Conservation (phyloP, 1,140 invertebrate species). For the Bactericera cockerelli region DNA sequence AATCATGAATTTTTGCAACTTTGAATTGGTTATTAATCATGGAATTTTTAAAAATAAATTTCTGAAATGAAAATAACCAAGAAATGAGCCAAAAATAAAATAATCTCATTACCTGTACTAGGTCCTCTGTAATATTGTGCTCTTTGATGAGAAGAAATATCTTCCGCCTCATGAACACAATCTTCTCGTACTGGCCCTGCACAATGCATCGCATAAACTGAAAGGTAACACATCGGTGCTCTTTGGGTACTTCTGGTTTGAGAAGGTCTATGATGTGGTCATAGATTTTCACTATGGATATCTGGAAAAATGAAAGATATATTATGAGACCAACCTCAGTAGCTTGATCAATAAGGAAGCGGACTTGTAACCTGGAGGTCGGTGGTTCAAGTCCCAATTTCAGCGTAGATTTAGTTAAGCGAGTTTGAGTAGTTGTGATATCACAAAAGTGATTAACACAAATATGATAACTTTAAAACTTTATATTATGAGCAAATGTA, state of each 20-base stretch:
- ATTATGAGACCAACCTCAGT: too few species aligned
- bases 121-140: conserved; percentile 57
- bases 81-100: conserved; percentile 10
- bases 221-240: conserved; percentile 57
- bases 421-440: too few species aligned
- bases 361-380: too few species aligned
- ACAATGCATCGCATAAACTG: conserved; percentile 58
- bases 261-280: conserved; percentile 58
- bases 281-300: conserved; percentile 65
- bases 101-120: conserved; percentile 35
- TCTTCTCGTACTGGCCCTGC: conserved; percentile 57
- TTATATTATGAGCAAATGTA: too few species aligned
- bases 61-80: neutral
- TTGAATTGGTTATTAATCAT: neutral
- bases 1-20: too few species aligned
- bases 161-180: conserved; percentile 59
- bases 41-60: neutral
- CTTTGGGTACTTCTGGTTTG: conserved; percentile 41
- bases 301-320: too few species aligned
- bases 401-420: too few species aligned
- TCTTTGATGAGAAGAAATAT: conserved; percentile 66
- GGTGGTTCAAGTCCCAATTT: too few species aligned
- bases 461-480: too few species aligned
- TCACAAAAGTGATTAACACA: too few species aligned
- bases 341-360: too few species aligned